phyloP scores from a whole-genome alignment of 37 sponge, comb jelly and placozoan genomes.

The Cliona cf. orientalis region DNA sequence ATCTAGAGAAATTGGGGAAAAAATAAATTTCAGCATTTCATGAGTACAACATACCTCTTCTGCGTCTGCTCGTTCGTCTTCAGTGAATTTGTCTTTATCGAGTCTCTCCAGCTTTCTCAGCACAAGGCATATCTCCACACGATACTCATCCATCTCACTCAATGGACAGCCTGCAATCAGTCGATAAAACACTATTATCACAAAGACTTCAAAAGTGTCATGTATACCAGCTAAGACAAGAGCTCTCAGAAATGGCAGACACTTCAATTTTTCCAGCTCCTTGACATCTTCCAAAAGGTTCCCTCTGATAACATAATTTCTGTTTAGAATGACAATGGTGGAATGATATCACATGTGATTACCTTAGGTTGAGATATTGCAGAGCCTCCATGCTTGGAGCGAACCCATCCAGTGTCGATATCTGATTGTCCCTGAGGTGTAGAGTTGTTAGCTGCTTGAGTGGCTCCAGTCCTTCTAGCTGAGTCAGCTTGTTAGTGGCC shows the following conservation, averaged over 20 bases:
- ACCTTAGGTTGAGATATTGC: conserved; percentile 94
- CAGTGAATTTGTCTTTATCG: conserved; percentile 90
- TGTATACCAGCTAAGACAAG: conserved; percentile 68
- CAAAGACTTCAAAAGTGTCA: background rate
- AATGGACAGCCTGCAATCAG: conserved; percentile 70
- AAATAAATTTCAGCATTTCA: background rate
- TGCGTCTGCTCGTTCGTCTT: conserved; percentile 93
- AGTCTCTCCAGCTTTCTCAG: conserved; percentile 86
- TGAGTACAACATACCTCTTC: conserved; percentile 92
- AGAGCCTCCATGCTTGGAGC: conserved; percentile 75
- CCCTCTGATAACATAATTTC: conserved; percentile 26
- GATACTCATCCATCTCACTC: conserved; percentile 85
- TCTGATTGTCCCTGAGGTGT: conserved; percentile 85
- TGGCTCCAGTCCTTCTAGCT: conserved; percentile 68
- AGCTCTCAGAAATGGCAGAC: conserved; percentile 79
- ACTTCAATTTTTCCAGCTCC: conserved; percentile 75
- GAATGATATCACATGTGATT: background rate
- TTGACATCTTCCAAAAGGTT: conserved; percentile 65
- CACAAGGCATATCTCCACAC: conserved; percentile 82
- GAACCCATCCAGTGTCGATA: conserved; percentile 82
- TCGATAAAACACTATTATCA: background rate
- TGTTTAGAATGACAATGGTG: background rate
- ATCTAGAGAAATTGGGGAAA: conserved; percentile 10
- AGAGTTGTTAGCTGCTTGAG: conserved; percentile 78
- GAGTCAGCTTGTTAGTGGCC: conserved; percentile 81